Conservation (phyloP, 2,113 vertebrate genomes). For the Urocynchramus pylzowi region DNA sequence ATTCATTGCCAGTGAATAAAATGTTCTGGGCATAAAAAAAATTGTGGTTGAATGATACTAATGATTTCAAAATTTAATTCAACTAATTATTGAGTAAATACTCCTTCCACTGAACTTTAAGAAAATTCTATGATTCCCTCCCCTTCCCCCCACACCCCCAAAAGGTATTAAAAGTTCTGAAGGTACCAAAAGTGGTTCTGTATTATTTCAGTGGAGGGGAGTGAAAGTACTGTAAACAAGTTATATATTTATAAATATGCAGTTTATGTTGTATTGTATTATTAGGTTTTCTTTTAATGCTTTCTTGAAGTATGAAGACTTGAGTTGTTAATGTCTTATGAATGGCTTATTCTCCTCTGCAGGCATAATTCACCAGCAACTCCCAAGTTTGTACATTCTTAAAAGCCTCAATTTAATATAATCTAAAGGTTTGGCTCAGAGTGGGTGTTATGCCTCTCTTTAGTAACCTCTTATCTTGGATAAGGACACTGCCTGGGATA, state of each 20-base stretch:
- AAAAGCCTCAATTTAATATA: background rate
- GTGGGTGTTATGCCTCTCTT: background rate
- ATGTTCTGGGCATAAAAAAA: background rate
- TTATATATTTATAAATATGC: background rate
- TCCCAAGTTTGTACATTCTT: background rate
- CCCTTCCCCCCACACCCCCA: fast-evolving
- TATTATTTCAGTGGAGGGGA: background rate
- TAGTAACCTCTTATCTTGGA: background rate
- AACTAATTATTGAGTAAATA: background rate
- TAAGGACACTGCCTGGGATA: background rate
- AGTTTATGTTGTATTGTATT: background rate
- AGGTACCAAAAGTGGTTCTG: background rate
- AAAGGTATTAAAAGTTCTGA: background rate
- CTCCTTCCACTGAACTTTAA: background rate
- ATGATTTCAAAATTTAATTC: background rate
- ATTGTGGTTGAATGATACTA: background rate
- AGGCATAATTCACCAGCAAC: background rate
- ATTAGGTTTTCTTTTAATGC: background rate
- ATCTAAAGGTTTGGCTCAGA: background rate
- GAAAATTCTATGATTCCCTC: background rate
- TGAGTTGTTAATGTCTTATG: background rate
- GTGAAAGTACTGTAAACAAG: background rate
- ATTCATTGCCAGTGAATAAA: background rate
- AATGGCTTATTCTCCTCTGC: background rate
- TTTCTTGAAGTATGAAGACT: background rate